Conservation (phyloP, 30 jellyfish, hydroid and myxozoan genomes). For the Hydra vulgaris region DNA sequence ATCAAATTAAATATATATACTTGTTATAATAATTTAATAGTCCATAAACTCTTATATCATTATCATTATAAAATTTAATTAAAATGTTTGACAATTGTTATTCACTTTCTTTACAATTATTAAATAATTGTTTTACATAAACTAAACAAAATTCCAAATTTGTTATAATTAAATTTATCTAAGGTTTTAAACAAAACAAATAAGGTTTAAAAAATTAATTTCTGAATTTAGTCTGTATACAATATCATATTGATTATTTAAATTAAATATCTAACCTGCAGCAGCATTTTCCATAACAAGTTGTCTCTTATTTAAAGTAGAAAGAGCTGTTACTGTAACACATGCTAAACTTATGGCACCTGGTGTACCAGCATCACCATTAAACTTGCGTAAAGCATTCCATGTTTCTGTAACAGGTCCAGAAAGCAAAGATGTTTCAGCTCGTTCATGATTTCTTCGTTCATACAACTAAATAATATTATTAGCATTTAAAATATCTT, state of each 20-base stretch:
- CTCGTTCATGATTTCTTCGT: conserved; percentile 75
- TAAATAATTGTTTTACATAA: no score
- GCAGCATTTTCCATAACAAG: conserved; percentile 97
- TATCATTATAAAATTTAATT: no score
- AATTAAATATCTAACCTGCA: conserved; percentile 38
- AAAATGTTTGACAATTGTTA: no score
- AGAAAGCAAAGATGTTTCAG: conserved; percentile 56
- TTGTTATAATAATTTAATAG: no score
- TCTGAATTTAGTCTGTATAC: no score
- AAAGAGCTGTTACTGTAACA: conserved; percentile 81
- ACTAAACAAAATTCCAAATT: no score
- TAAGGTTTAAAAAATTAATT: no score
- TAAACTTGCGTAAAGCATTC: conserved; percentile 85
- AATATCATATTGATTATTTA: background rate
- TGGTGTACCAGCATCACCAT: conserved; percentile 81
- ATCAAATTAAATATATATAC: background rate
- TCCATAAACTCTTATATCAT: no score
- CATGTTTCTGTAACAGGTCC: conserved; percentile 97
- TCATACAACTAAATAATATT: conserved; percentile 45
- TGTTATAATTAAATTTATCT: no score
- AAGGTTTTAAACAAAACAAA: no score
- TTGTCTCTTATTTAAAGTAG: conserved; percentile 64
- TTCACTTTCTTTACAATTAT: no score
- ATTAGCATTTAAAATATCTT: background rate
- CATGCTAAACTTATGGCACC: conserved; percentile 94